phyloP scores from a whole-genome alignment of 2,888 invertebrate species.

The Scaptodrosophila latifasciaeformis region DNA sequence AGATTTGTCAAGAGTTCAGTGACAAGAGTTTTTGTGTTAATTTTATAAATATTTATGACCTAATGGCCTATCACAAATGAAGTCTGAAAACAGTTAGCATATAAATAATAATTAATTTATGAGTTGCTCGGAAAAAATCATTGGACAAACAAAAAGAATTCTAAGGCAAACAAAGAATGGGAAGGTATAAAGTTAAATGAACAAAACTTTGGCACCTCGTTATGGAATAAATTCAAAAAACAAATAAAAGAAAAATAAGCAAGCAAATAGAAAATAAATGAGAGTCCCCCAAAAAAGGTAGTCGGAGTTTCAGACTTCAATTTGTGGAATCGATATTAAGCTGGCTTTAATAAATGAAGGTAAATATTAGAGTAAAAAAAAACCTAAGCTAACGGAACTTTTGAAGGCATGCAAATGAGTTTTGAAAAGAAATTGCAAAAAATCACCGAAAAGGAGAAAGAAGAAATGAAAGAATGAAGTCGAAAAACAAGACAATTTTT shows the following conservation, averaged over 20 bases:
- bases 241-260: slow-evolving; percentile 23
- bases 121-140: slow-evolving; percentile 23
- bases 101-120: slow-evolving; percentile 59
- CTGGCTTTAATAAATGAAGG: too few relatives aligned
- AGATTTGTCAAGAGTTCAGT: not conserved
- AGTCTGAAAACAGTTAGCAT: slow-evolving; percentile 37
- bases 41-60: slow-evolving; percentile 27
- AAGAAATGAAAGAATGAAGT: not conserved
- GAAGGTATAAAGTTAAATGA: not conserved
- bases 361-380: too few relatives aligned
- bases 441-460: slow-evolving; percentile 14
- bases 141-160: slow-evolving; percentile 13
- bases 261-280: slow-evolving; percentile 25
- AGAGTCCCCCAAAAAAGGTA: too few relatives aligned
- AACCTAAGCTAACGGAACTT: slow-evolving; percentile 49
- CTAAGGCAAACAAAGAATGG: slow-evolving; percentile 17
- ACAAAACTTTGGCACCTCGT: slow-evolving; percentile 43
- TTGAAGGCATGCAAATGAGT: slow-evolving; percentile 58
- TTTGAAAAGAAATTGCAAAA: slow-evolving; percentile 38
- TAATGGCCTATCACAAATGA: slow-evolving; percentile 1
- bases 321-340: too few relatives aligned
- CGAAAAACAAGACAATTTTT: slow-evolving; percentile 16
- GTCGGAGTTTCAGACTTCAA: too few relatives aligned
- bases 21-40: not conserved
- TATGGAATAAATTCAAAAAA: slow-evolving; percentile 48